A percentile compares a stretch with the other conserved stretches of the same genome.
These are phyloP conservation scores for Pantelozetes paolii DNA, from an alignment of 2,888 invertebrate species.

Conservation along the genomic window DNA sequence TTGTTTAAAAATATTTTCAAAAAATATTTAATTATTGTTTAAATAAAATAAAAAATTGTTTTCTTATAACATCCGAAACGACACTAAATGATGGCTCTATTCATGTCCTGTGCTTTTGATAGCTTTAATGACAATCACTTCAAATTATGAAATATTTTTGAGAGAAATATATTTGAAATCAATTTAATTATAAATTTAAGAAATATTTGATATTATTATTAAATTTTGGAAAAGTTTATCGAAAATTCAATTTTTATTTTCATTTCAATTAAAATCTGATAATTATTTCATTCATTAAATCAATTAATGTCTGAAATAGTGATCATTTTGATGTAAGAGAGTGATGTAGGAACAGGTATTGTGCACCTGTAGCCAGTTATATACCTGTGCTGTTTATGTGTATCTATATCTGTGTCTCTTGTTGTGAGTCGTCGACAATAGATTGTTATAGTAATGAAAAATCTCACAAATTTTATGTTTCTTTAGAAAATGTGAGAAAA, in stretches of 20 bases:
- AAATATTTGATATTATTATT: no score
- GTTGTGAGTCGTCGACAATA: not conserved
- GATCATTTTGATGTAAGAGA: no score
- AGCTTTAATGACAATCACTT: conserved; percentile 9
- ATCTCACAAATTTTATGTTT: conserved; percentile 27
- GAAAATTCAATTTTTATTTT: no score
- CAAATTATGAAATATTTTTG: not conserved
- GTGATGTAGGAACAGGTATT: not conserved
- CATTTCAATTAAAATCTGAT: no score
- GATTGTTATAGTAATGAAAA: conserved; percentile 12
- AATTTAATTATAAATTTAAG: conserved; percentile 6
- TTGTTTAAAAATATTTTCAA: not conserved
- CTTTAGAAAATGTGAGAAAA: conserved; percentile 31
- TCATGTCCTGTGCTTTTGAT: not conserved
- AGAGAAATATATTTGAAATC: no score
- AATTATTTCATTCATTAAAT: no score
- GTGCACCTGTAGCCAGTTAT: conserved; percentile 24
- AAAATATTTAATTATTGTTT: not conserved
- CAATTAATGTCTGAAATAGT: not conserved
- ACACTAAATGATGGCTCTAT: not conserved
- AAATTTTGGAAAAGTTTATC: no score
- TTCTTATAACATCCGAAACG: not conserved
- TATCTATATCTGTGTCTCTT: no score
- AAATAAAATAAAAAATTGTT: not conserved
- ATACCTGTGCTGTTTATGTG: no score